A percentile compares a stretch with the other conserved stretches of the same genome.
Evolutionary conservation across 2,113 vertebrate genomes (phyloP).

Genomic region (Colinus virginianus): DNA sequence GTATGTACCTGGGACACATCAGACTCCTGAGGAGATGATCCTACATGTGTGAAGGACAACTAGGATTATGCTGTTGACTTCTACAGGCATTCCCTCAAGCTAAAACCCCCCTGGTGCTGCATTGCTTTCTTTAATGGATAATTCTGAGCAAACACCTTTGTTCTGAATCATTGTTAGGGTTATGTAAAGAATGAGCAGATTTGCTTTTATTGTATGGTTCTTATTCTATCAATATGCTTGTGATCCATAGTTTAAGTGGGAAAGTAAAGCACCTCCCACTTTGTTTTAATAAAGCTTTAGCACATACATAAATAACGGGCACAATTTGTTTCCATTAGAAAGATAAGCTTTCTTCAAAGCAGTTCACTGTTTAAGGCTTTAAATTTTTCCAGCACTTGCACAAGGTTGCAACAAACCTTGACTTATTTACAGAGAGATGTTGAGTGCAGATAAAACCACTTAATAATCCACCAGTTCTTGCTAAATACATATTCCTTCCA

Average conservation of each 20-base stretch:
- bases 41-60: neutral
- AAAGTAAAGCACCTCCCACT: neutral
- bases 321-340: conserved; percentile 62
- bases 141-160: conserved; percentile 10
- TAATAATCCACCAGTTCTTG: conserved; percentile 76
- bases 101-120: neutral
- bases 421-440: conserved; percentile 85
- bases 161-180: neutral
- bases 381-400: conserved; percentile 79
- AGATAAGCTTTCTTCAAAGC: conserved; percentile 75
- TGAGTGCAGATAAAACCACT: conserved; percentile 75
- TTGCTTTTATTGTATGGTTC: neutral
- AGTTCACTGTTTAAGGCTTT: conserved; percentile 80
- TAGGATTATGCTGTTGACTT: neutral
- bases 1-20: neutral
- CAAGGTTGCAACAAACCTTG: conserved; percentile 83
- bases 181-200: neutral
- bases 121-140: neutral
- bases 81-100: neutral
- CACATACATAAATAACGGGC: conserved; percentile 30
- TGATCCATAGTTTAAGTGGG: neutral
- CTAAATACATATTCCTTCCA: conserved; percentile 68
- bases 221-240: neutral
- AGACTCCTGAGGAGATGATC: neutral
- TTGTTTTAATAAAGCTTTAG: neutral